phyloP scores from a whole-genome alignment of 2,888 invertebrate species.

The Orthosia incerta region DNA sequence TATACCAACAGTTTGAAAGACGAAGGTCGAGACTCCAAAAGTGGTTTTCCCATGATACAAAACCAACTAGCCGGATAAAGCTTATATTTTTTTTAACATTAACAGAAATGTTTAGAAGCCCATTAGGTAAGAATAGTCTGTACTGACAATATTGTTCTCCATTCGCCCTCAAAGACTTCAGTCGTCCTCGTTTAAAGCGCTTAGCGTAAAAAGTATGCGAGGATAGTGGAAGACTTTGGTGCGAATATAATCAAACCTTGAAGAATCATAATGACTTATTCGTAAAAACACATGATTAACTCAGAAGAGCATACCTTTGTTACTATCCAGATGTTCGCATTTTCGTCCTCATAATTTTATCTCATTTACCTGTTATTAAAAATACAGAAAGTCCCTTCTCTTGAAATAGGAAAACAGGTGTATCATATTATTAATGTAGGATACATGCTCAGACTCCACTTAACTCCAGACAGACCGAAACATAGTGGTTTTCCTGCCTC shows the following conservation, averaged over 20 bases:
- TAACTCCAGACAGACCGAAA: constrained; percentile 22
- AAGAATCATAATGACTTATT: neutral
- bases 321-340: constrained; percentile 1
- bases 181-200: too few relatives aligned
- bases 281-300: neutral
- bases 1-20: neutral
- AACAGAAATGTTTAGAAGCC: too few relatives aligned
- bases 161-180: too few relatives aligned
- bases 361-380: constrained; percentile 19
- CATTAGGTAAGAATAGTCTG: too few relatives aligned
- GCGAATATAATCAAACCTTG: neutral
- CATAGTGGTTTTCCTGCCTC: constrained; percentile 42
- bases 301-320: neutral
- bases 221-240: too few relatives aligned
- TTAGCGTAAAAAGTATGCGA: too few relatives aligned
- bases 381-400: constrained; percentile 26
- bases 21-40: neutral
- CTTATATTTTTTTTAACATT: neutral
- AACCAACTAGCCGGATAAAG: neutral
- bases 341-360: constrained; percentile 12
- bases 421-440: neutral
- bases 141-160: too few relatives aligned
- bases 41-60: neutral
- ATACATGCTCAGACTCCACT: neutral
- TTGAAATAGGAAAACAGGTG: neutral